Base-by-base conservation (phyloP, 2,113 vertebrate genomes). In the Takifugu flavidus region DNA sequence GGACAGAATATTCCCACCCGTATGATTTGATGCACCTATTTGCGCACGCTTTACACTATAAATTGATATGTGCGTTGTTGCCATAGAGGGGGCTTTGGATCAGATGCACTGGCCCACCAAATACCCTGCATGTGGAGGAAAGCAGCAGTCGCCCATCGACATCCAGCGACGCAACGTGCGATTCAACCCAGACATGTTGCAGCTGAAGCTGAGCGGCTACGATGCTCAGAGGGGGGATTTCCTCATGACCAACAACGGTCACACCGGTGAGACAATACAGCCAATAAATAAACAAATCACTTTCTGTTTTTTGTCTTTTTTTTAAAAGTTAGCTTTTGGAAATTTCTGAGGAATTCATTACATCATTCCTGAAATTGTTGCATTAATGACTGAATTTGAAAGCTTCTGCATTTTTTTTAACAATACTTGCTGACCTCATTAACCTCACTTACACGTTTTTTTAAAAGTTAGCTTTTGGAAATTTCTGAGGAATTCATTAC, bases 191-290 rank as follows among this genome's bases (percentile, higher is more conserved):
- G 20, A 44, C 27, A 58, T 98, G 73, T 46, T 67, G 12, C 68
- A 78, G 20, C 84, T 96, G 73, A 76, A 89, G 45, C 82, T 98
- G 50, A 72, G 0, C 0, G 94, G 94, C 6, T 97, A 94, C 0
- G 81, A 90, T 0, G 61, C 57, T 2, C 90, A 89, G 57, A 58
- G 0, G 0, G 89, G 89, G 0, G 56, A 67, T 1, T 91, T 96
- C 74, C 70, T 53, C 1, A 92, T 96, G 92, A 88, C 58, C 80
- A 98, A 97, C 89, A 97, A 93, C 0, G 95, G 95, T 1, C 93
- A 96, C 78, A 90, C 95, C 0, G 96, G 96, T 98, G 83, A 62
- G 60, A 54, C 7, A 11, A 39, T 8, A 10, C 34, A 11, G 34
- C 34, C 34, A 10, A 2, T 39, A 39, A 39, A 39, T 11, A 1